Base-by-base conservation (phyloP, 2,797 vertebrate genomes). In the Astyanax mexicanus region DNA sequence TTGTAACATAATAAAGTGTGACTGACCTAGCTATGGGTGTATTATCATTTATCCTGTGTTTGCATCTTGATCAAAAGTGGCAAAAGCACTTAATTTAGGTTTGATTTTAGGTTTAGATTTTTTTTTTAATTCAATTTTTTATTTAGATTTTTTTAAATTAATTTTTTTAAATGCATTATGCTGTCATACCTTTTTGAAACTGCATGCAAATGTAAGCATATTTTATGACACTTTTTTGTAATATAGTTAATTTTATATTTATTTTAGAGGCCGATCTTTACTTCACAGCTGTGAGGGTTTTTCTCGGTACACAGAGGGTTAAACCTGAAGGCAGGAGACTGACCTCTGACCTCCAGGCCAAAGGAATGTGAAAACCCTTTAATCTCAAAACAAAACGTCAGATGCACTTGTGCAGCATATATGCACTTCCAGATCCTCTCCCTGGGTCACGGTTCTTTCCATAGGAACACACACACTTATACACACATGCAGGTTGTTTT, bases 311-410 rank as follows among this genome's bases (percentile, higher is more conserved):
- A 4, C 82, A 87, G 85, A 71, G 88, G 88, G 90, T 91, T 92
- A 91, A 92, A 79, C 85, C 86, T 89, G 90, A 90, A 88, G 85
- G 87, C 89, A 86, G 84, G 74, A 88, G 88, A 81, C 66, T 91
- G 91, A 92, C 90, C 91, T 90, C 86, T 93, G 91, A 93, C 90
- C 91, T 54, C 81, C 42, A 21, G 72, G 89, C 89, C 86, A 89
- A 89, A 93, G 91, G 92, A 94, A 94, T 94, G 92, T 92, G 91
- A 91, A 94, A 94, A 90, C 90, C 90, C 91, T 93, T 93, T 93
- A 89, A 93, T 93, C 92, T 91, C 84, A 84, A 90, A 91, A 89
- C 90, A 91, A 91, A 91, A 91, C 86, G 70, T 81, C 86, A 90
- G 88, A 91, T 88, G 88, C 91, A 90, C 86, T 84, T 88, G 66